These are phyloP conservation scores for Autographa gamma DNA, from an alignment of 2,888 invertebrate species.

Conservation along the genomic window DNA sequence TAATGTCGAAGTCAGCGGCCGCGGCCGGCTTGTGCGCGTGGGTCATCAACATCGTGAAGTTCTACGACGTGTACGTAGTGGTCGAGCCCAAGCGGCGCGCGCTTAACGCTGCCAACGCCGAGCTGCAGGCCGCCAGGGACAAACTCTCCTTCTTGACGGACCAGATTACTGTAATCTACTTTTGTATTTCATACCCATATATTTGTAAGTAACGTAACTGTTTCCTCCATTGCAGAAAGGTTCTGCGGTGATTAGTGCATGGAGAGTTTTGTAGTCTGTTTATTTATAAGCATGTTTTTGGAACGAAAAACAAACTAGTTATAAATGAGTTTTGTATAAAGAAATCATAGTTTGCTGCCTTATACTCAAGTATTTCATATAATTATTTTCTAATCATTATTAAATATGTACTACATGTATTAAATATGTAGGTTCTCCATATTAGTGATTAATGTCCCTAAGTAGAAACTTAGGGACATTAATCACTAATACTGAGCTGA, in stretches of 20 bases:
- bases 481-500: not conserved
- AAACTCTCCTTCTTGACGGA: slow-evolving; percentile 93
- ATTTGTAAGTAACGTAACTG: not conserved
- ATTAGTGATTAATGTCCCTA: too few relatives aligned
- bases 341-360: not conserved
- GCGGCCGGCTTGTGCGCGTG: slow-evolving; percentile 98
- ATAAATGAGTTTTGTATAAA: too few relatives aligned
- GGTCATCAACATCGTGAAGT: slow-evolving; percentile 97
- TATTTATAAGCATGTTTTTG: too few relatives aligned
- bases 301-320: too few relatives aligned
- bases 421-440: too few relatives aligned
- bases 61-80: slow-evolving; percentile 96
- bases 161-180: slow-evolving; percentile 88
- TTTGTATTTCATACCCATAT: not conserved
- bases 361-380: too few relatives aligned
- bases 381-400: too few relatives aligned
- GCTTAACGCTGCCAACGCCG: slow-evolving; percentile 94
- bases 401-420: too few relatives aligned
- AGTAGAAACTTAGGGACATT: too few relatives aligned
- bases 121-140: slow-evolving; percentile 94
- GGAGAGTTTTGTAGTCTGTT: too few relatives aligned
- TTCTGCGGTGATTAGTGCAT: too few relatives aligned
- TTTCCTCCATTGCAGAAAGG: not conserved
- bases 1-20: slow-evolving; percentile 95
- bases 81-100: slow-evolving; percentile 97